Evolutionary conservation across 2,797 vertebrate genomes (phyloP).

Genomic region (Pseudomugil tenellus): DNA sequence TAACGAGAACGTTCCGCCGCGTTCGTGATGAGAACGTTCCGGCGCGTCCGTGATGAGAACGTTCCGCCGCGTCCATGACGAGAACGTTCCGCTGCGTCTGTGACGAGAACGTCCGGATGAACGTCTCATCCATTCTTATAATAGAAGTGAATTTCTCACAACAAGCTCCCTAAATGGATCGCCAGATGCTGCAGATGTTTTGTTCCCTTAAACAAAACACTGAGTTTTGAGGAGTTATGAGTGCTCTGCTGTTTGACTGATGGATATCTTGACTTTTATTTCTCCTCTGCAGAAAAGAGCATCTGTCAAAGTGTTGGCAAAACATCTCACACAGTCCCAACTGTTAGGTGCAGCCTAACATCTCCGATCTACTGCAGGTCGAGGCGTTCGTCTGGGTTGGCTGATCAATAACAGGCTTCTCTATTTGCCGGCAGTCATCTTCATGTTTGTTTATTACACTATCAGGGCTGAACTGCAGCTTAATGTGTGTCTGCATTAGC

Average conservation of each 20-base stretch:
- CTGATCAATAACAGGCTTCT: slow-evolving; percentile 42
- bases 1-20: too few relatives aligned
- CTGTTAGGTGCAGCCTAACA: slow-evolving; percentile 6
- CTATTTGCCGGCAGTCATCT: not conserved
- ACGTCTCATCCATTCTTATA: too few relatives aligned
- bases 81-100: too few relatives aligned
- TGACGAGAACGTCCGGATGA: too few relatives aligned
- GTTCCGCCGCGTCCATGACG: too few relatives aligned
- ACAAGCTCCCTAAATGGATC: too few relatives aligned
- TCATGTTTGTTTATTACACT: slow-evolving; percentile 25
- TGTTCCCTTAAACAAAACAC: not conserved
- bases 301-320: slow-evolving; percentile 3
- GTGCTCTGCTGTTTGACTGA: slow-evolving; percentile 6
- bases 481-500: slow-evolving; percentile 47
- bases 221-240: not conserved
- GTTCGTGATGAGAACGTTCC: too few relatives aligned
- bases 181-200: not conserved
- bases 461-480: slow-evolving; percentile 20
- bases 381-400: slow-evolving; percentile 8
- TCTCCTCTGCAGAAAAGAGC: not conserved
- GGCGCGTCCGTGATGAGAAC: too few relatives aligned
- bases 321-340: slow-evolving; percentile 12
- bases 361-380: not conserved
- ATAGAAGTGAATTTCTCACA: too few relatives aligned
- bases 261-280: slow-evolving; percentile 23